phyloP scores from a whole-genome alignment of 2,888 invertebrate species.

The Tuberolachnus salignus region DNA sequence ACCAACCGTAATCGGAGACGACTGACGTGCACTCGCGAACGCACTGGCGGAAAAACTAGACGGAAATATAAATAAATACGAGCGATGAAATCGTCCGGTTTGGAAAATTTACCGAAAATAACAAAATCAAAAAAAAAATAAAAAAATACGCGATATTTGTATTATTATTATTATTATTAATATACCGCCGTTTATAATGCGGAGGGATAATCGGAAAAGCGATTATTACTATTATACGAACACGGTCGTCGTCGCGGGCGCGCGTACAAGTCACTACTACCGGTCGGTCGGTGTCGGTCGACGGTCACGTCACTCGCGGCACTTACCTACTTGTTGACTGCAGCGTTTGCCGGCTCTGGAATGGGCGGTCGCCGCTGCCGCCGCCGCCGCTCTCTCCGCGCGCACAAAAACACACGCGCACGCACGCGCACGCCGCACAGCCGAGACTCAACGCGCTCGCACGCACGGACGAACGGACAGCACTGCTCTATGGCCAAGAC shows the following conservation, averaged over 20 bases:
- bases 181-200: no score
- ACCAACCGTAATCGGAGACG: background rate
- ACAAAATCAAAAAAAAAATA: background rate
- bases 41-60: background rate
- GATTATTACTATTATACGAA: background rate
- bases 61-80: no score
- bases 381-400: slow-evolving; percentile 19
- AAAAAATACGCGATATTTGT: background rate
- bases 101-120: no score
- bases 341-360: slow-evolving; percentile 38
- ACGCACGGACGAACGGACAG: background rate
- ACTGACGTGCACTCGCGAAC: background rate
- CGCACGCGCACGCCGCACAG: background rate
- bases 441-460: background rate
- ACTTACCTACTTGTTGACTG: slow-evolving; percentile 56
- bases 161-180: background rate
- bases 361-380: slow-evolving; percentile 26
- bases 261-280: slow-evolving; percentile 53
- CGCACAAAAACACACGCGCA: no score
- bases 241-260: slow-evolving; percentile 30
- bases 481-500: no score
- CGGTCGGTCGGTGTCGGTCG: slow-evolving; percentile 10
- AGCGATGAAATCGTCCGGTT: no score
- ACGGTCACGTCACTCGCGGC: slow-evolving; percentile 37
- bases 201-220: background rate